These are phyloP conservation scores for Silvanus unidentatus DNA, from an alignment of 2,888 invertebrate genomes.

Conservation along the genomic window DNA sequence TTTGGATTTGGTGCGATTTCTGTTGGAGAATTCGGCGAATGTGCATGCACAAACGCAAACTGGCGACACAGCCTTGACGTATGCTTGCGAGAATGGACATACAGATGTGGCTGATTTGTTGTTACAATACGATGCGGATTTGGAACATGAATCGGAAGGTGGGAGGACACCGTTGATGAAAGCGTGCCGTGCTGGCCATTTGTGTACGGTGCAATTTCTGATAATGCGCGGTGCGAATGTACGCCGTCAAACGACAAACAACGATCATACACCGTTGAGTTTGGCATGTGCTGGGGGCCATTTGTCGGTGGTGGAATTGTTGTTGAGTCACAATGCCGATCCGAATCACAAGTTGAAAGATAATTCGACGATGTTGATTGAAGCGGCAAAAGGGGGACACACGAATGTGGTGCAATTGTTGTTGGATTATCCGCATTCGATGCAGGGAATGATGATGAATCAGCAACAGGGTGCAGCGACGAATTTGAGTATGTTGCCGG, in stretches of 20 bases:
- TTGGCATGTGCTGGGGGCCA: constrained; percentile 96
- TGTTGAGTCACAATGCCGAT: constrained; percentile 88
- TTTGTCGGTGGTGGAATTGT: constrained; percentile 83
- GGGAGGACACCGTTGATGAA: constrained; percentile 98
- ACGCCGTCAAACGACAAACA: constrained; percentile 84
- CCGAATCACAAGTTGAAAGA: constrained; percentile 96
- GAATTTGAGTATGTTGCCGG: constrained; percentile 41
- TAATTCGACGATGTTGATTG: constrained; percentile 97
- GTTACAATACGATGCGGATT: constrained; percentile 81
- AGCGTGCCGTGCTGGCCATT: constrained; percentile 92
- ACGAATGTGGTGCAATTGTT: constrained; percentile 91
- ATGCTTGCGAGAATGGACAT: constrained; percentile 98
- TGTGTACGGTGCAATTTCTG: constrained; percentile 93
- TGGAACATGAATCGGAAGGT: constrained; percentile 93
- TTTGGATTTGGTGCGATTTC: constrained; percentile 82
- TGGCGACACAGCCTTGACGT: constrained; percentile 85
- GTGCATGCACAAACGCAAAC: constrained; percentile 86
- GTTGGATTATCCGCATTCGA: constrained; percentile 88
- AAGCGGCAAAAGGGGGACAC: constrained; percentile 97
- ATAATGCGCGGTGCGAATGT: constrained; percentile 68
- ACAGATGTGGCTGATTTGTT: constrained; percentile 93
- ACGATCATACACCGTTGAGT: constrained; percentile 95
- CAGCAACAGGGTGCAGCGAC: constrained; percentile 39
- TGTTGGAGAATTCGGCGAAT: constrained; percentile 79
- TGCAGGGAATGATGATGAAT: constrained; percentile 72